phyloP scores from a whole-genome alignment of 2,888 invertebrate species.

The Brachynemurus nebulosus region DNA sequence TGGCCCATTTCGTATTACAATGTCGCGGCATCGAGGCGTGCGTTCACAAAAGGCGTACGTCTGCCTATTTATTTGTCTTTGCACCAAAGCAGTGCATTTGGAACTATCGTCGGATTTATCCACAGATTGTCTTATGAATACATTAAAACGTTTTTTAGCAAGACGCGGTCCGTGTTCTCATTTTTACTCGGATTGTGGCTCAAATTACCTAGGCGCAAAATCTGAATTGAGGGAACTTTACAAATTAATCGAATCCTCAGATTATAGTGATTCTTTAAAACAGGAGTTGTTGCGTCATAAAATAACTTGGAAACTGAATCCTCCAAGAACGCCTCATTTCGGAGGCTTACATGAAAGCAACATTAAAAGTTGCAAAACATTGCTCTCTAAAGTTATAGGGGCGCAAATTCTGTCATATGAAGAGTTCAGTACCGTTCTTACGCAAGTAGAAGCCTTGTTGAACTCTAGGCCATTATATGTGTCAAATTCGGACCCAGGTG shows the following conservation, averaged over 20 bases:
- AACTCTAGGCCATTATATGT: constrained; percentile 14
- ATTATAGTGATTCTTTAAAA: constrained; percentile 5
- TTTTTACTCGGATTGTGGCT: constrained; percentile 21
- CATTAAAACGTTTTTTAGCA: constrained; percentile 19
- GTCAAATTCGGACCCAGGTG: constrained; percentile 9
- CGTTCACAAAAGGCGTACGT: constrained; percentile 18
- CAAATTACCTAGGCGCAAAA: constrained; percentile 20
- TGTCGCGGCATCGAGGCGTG: constrained; percentile 7
- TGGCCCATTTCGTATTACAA: not conserved
- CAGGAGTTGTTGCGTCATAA: constrained; percentile 4
- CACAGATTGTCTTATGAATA: constrained; percentile 16
- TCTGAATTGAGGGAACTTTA: constrained; percentile 8
- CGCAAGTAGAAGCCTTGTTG: constrained; percentile 12
- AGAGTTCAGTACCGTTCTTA: not conserved
- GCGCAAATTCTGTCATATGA: not conserved
- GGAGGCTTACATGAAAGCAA: not conserved
- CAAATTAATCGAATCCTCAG: not conserved
- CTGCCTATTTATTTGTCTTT: constrained; percentile 18
- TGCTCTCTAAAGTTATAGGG: not conserved
- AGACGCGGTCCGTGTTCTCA: constrained; percentile 17
- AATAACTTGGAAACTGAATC: constrained; percentile 12
- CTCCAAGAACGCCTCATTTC: not conserved
- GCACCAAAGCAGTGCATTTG: constrained; percentile 20
- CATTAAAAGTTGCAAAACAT: not conserved
- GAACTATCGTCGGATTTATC: constrained; percentile 18